These are phyloP conservation scores for Sebastes dallii DNA, from an alignment of 2,797 vertebrate species.

Conservation along the genomic window DNA sequence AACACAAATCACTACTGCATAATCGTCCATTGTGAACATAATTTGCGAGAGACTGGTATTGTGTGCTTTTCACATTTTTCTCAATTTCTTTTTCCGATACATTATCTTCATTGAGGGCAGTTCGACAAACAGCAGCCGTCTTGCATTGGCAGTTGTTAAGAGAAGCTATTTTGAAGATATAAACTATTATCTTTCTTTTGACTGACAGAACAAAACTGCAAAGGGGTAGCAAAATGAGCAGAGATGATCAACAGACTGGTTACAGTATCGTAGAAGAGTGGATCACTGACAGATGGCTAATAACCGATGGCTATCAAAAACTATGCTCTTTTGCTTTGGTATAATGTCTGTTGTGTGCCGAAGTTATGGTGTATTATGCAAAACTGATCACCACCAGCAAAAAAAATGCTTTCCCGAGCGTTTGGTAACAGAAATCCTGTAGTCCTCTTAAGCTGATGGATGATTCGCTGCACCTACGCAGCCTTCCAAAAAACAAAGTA, in stretches of 20 bases:
- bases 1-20: slow-evolving; percentile 2
- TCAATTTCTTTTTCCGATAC: neutral
- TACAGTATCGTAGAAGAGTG: neutral
- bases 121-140: neutral
- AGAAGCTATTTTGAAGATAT: neutral
- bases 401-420: neutral
- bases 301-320: neutral
- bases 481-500: slow-evolving; percentile 11
- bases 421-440: slow-evolving; percentile 7
- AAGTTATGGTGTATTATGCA: slow-evolving; percentile 2
- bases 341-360: neutral
- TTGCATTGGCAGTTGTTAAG: neutral
- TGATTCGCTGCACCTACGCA: slow-evolving; percentile 15
- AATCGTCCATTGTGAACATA: neutral
- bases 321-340: neutral
- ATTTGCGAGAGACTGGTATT: neutral
- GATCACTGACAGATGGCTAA: neutral
- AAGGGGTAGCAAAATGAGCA: neutral
- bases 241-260: neutral
- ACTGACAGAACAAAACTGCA: neutral
- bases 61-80: neutral
- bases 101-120: neutral
- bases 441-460: slow-evolving; percentile 30
- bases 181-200: neutral
- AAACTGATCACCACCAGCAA: slow-evolving; percentile 9